These are phyloP conservation scores for Gonocerus acuteangulatus DNA, from an alignment of 2,888 invertebrate genomes.

Conservation along the genomic window DNA sequence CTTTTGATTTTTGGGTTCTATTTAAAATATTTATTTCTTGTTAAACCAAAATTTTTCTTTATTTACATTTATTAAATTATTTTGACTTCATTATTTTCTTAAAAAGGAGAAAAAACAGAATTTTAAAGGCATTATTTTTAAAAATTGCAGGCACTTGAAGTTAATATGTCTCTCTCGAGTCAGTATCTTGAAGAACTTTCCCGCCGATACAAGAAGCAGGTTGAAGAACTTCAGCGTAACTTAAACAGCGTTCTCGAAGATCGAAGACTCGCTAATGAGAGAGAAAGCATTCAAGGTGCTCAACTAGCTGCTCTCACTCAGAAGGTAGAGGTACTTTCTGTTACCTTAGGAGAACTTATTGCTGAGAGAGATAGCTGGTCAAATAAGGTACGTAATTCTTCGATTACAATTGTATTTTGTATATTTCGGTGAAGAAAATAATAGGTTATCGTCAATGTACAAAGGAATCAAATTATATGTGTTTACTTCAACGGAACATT, in stretches of 20 bases:
- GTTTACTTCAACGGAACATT: no score
- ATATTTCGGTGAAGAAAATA: no score
- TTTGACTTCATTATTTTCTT: no score
- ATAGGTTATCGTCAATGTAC: no score
- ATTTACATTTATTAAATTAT: no score
- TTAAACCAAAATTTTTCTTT: no score
- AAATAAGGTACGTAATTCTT: slow-evolving; percentile 43
- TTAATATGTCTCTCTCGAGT: slow-evolving; percentile 92
- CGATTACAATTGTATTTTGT: background rate
- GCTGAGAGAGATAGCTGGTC: slow-evolving; percentile 59
- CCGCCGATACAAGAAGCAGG: slow-evolving; percentile 89
- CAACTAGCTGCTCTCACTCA: slow-evolving; percentile 62
- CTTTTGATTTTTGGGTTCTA: no score
- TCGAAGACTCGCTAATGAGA: slow-evolving; percentile 57
- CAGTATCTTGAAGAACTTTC: slow-evolving; percentile 95
- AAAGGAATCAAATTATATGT: no score
- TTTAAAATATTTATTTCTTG: no score
- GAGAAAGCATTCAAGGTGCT: slow-evolving; percentile 71
- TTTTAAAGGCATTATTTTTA: no score
- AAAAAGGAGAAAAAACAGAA: no score
- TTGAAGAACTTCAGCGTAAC: slow-evolving; percentile 85
- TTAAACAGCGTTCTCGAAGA: slow-evolving; percentile 72
- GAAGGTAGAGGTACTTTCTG: slow-evolving; percentile 56
- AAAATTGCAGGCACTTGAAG: slow-evolving; percentile 73
- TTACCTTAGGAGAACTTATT: slow-evolving; percentile 53